These are phyloP conservation scores for Phoenoteleia sp. DNA, from an alignment of 2,888 invertebrate genomes.

Conservation along the genomic window DNA sequence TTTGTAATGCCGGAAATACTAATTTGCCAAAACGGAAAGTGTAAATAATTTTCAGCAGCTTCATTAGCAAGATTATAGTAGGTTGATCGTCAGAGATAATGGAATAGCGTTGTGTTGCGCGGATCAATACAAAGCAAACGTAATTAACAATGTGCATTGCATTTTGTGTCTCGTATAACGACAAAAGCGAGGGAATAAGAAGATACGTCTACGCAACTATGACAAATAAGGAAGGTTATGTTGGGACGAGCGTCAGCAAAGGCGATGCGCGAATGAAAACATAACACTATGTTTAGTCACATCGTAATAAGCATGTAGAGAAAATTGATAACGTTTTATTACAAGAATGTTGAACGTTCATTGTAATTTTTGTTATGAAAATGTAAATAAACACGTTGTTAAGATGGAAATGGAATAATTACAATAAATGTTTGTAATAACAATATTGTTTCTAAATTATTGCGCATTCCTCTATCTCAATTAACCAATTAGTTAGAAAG, in stretches of 20 bases:
- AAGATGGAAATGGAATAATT: too few species aligned
- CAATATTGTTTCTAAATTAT: too few species aligned
- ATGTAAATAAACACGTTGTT: too few species aligned
- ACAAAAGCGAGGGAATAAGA: constrained; percentile 59
- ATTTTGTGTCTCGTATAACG: constrained; percentile 46
- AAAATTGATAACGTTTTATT: too few species aligned
- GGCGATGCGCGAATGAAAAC: constrained; percentile 77
- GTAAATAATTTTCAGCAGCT: constrained; percentile 62
- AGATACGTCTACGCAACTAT: constrained; percentile 66
- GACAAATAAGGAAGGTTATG: constrained; percentile 56
- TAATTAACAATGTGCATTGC: constrained; percentile 61
- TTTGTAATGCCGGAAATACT: constrained; percentile 48
- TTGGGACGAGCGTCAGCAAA: constrained; percentile 40
- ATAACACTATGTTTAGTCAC: constrained; percentile 79
- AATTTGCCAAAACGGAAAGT: constrained; percentile 59
- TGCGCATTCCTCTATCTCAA: too few species aligned
- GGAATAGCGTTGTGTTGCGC: constrained; percentile 42
- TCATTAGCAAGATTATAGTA: constrained; percentile 59
- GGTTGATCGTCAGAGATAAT: constrained; percentile 63
- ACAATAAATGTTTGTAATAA: too few species aligned
- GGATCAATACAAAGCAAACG: constrained; percentile 62
- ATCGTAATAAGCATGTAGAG: constrained; percentile 81
- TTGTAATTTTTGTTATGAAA: too few species aligned
- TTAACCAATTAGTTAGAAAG: too few species aligned
- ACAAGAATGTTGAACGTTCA: too few species aligned